Conservation (phyloP, 2,888 invertebrate genomes). For the Criorhina ranunculi region DNA sequence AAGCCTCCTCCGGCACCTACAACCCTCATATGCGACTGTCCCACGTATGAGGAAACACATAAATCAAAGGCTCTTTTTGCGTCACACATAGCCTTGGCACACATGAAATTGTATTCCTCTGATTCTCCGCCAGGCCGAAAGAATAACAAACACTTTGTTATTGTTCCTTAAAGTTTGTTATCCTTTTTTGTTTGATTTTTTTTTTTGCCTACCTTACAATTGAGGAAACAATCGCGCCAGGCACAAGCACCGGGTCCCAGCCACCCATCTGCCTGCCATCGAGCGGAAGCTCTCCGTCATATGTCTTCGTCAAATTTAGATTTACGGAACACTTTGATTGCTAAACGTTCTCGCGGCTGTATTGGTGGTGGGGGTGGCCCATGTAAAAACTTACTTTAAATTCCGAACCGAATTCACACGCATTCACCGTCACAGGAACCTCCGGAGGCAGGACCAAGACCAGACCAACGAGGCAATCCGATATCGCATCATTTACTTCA, state of each 20-base stretch:
- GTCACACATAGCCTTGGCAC: conserved; percentile 19
- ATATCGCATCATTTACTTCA: conserved; percentile 41
- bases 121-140: conserved; percentile 21
- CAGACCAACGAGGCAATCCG: conserved; percentile 32
- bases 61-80: conserved; percentile 67
- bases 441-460: background rate
- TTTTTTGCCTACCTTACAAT: conserved; percentile 35
- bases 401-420: conserved; percentile 33
- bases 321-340: conserved; percentile 69
- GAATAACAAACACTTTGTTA: conserved; percentile 53
- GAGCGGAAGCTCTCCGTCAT: conserved; percentile 36
- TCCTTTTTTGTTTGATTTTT: conserved; percentile 41
- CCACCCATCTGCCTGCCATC: background rate
- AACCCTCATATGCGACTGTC: conserved; percentile 66
- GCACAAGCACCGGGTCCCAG: conserved; percentile 15
- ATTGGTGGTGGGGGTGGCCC: conserved; percentile 11
- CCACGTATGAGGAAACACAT: conserved; percentile 59
- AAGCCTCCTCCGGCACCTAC: conserved; percentile 77
- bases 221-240: conserved; percentile 35
- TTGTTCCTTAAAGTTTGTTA: conserved; percentile 65
- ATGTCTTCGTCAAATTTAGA: conserved; percentile 74
- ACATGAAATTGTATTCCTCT: conserved; percentile 29
- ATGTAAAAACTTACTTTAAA: conserved; percentile 20
- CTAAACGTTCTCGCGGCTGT: conserved; percentile 39
- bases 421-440: conserved; percentile 2